Evolutionary conservation across 2,888 invertebrate species (phyloP).

Genomic region (Arenicola marina): DNA sequence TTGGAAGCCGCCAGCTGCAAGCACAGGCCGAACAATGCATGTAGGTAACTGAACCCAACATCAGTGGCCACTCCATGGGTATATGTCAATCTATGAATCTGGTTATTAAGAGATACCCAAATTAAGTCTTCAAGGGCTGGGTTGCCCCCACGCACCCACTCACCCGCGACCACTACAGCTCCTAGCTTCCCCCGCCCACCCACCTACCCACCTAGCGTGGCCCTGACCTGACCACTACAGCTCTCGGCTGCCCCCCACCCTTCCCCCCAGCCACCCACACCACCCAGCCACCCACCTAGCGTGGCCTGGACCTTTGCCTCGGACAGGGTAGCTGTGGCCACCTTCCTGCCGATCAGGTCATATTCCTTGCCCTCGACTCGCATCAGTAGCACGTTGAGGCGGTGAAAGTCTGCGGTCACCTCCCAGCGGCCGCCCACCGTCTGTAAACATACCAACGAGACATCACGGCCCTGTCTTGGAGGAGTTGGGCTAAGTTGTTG

Average conservation of each 20-base stretch:
- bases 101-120: not conserved
- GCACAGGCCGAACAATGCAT: not conserved
- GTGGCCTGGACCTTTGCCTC: constrained; percentile 88
- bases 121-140: too few relatives aligned
- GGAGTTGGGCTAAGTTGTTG: too few relatives aligned
- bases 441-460: not conserved
- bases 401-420: constrained; percentile 89
- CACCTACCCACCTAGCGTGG: too few relatives aligned
- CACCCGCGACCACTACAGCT: too few relatives aligned
- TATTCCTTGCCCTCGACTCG: constrained; percentile 75
- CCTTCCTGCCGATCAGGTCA: constrained; percentile 83
- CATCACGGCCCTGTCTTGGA: too few relatives aligned
- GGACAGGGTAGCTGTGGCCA: constrained; percentile 90
- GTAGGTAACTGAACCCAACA: not conserved
- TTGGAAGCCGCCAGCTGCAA: constrained; percentile 64
- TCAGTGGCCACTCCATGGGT: not conserved
- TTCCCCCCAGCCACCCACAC: too few relatives aligned
- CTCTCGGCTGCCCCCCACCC: too few relatives aligned
- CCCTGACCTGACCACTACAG: too few relatives aligned
- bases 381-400: constrained; percentile 83
- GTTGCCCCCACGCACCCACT: too few relatives aligned
- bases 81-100: not conserved
- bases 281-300: constrained; percentile 71
- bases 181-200: too few relatives aligned
- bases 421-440: constrained; percentile 61